These are phyloP conservation scores for Gadopsis marmoratus DNA, from an alignment of 2,797 vertebrate species.

Conservation along the genomic window DNA sequence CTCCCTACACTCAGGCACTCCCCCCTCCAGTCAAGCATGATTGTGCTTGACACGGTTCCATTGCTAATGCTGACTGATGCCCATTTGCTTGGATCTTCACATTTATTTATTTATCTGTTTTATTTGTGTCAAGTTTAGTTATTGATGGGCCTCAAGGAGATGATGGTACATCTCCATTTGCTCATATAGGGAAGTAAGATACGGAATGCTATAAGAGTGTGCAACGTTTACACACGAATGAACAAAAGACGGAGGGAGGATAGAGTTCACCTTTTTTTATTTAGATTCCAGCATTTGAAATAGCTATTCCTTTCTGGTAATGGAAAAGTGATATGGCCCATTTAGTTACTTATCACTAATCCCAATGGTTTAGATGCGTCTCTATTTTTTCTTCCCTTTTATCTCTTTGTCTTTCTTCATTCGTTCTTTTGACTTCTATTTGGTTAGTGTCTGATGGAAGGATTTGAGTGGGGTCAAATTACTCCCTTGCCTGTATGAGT, in stretches of 20 bases:
- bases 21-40: conserved; percentile 77
- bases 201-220: conserved; percentile 33
- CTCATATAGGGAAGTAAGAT: conserved; percentile 50
- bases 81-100: conserved; percentile 78
- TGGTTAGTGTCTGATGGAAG: conserved; percentile 72
- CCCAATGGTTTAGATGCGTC: conserved; percentile 74
- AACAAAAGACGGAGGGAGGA: conserved; percentile 55
- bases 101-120: conserved; percentile 89
- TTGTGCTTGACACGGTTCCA: conserved; percentile 81
- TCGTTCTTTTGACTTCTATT: conserved; percentile 73
- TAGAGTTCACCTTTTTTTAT: conserved; percentile 78
- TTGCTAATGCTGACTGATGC: conserved; percentile 85
- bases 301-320: conserved; percentile 79
- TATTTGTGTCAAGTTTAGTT: conserved; percentile 86
- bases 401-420: conserved; percentile 60
- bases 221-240: conserved; percentile 69
- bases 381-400: conserved; percentile 59
- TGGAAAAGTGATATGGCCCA: conserved; percentile 82
- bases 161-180: conserved; percentile 79
- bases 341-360: conserved; percentile 85
- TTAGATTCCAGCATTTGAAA: conserved; percentile 76
- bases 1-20: conserved; percentile 64
- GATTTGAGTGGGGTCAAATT: conserved; percentile 73
- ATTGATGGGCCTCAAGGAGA: conserved; percentile 83
- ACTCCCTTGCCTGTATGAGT: conserved; percentile 56